Evolutionary conservation across 2,797 vertebrate genomes (phyloP).

Genomic region (Chlorospingus flavigularis): DNA sequence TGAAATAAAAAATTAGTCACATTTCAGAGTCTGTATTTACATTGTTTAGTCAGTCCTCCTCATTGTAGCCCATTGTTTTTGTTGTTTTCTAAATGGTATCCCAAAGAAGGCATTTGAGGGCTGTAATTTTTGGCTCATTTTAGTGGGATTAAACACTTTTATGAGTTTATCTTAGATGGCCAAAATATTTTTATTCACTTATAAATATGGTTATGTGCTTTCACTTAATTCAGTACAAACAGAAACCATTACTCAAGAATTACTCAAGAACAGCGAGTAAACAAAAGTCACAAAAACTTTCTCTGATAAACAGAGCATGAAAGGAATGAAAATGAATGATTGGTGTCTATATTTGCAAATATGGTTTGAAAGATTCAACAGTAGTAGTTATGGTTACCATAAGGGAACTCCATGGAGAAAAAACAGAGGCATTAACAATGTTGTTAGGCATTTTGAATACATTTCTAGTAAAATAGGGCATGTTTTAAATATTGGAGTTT

Average conservation of each 20-base stretch:
- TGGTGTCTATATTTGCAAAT: background rate
- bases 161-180: background rate
- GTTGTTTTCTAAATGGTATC: background rate
- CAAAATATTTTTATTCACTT: background rate
- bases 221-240: background rate
- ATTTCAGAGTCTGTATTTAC: background rate
- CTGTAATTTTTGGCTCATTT: background rate
- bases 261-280: background rate
- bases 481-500: background rate
- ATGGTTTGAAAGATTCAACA: background rate
- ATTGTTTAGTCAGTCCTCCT: background rate
- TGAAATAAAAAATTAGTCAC: background rate
- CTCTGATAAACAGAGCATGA: background rate
- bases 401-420: background rate
- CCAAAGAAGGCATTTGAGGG: background rate
- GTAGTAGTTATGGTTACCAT: background rate
- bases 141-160: background rate
- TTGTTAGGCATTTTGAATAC: background rate
- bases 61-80: background rate
- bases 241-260: background rate
- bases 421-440: accelerated
- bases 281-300: background rate
- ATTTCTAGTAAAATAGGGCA: background rate
- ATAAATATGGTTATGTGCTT: background rate
- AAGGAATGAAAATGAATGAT: background rate